Conservation (phyloP, 2,888 invertebrate genomes). For the Microplitis manilae region DNA sequence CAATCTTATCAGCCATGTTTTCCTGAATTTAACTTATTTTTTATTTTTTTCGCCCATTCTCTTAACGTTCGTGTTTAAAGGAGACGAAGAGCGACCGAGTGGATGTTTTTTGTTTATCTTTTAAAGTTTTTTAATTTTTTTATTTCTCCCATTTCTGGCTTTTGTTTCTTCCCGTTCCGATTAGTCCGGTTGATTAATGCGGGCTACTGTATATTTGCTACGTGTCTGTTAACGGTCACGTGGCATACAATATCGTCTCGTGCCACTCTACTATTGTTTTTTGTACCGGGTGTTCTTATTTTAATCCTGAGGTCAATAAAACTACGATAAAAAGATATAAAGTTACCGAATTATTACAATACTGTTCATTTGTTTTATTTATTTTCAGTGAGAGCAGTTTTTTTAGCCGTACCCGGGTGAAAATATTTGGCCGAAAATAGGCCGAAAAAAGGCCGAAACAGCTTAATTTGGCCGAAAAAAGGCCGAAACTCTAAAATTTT, state of each 20-base stretch:
- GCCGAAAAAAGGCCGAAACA: too few relatives aligned
- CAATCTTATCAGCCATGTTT: conserved; percentile 12
- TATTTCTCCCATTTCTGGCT: conserved; percentile 1
- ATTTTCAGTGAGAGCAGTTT: background rate
- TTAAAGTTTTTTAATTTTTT: conserved; percentile 16
- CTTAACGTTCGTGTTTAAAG: background rate
- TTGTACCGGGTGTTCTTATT: conserved; percentile 41
- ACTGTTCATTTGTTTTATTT: background rate
- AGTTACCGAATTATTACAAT: background rate
- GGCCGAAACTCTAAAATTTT: too few relatives aligned
- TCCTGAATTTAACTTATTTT: background rate
- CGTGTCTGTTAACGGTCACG: conserved; percentile 46
- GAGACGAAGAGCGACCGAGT: background rate
- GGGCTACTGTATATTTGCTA: conserved; percentile 40
- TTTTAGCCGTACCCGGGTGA: too few relatives aligned
- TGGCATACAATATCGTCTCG: conserved; percentile 46
- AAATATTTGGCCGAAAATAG: too few relatives aligned
- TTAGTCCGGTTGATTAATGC: conserved; percentile 41
- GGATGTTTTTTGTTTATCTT: background rate
- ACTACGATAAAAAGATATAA: background rate
- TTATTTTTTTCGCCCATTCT: background rate
- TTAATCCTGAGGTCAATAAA: conserved; percentile 6
- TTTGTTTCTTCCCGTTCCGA: conserved; percentile 18
- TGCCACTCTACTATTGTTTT: conserved; percentile 39
- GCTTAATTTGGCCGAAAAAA: too few relatives aligned